These are phyloP conservation scores for Gymnorhina tibicen DNA, from an alignment of 2,113 vertebrate genomes.

Conservation along the genomic window DNA sequence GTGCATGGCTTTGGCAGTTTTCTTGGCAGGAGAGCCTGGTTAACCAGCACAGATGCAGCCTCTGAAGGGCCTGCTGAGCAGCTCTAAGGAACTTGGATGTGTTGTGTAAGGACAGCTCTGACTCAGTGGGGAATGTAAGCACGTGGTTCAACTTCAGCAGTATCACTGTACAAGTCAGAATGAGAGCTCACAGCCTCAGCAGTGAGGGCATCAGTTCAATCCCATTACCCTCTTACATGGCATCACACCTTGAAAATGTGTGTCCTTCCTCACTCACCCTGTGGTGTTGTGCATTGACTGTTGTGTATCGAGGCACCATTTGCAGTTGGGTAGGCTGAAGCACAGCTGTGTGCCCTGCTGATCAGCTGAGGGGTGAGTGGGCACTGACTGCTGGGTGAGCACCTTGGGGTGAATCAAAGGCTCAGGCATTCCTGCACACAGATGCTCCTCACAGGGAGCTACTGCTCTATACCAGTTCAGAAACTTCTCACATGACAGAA, in stretches of 20 bases:
- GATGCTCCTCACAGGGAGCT: background rate
- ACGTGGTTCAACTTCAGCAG: background rate
- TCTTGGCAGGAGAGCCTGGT: background rate
- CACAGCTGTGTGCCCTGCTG: background rate
- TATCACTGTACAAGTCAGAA: background rate
- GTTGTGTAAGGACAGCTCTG: background rate
- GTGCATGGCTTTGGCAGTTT: background rate
- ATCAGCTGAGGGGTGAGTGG: background rate
- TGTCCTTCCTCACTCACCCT: accelerated
- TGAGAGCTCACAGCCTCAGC: background rate
- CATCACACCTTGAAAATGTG: background rate
- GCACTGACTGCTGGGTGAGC: background rate
- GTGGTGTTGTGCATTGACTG: accelerated
- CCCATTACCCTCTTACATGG: background rate
- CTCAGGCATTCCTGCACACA: background rate
- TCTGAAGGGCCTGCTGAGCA: background rate
- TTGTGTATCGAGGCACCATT: background rate
- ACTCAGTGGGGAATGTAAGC: background rate
- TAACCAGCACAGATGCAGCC: background rate
- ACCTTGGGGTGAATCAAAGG: accelerated
- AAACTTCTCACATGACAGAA: background rate
- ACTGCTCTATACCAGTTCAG: background rate
- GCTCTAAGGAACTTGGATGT: background rate
- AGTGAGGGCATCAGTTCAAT: background rate
- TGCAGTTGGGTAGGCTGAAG: background rate